Evolutionary conservation across 35 echinoderm and acorn worm genomes (phyloP).

Genomic region (Eucidaris tribuloides): DNA sequence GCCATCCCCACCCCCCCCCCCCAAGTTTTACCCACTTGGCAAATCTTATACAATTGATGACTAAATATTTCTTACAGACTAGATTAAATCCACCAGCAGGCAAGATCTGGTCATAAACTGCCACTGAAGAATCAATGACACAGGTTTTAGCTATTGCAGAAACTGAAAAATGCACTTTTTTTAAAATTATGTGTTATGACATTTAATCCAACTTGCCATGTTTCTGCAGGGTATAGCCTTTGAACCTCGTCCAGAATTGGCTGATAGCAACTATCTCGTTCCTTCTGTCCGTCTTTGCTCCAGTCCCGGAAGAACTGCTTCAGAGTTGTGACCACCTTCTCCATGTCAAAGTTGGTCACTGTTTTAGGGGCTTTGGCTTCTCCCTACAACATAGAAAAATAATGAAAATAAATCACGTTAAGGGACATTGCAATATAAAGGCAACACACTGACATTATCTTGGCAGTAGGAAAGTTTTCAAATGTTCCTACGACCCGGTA

Average conservation of each 20-base stretch:
- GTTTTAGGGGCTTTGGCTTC: neutral
- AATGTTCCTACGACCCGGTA: too few species aligned
- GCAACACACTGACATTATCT: neutral
- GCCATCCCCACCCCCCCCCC: too few species aligned
- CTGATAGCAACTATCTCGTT: slow-evolving; percentile 79
- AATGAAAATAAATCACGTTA: neutral
- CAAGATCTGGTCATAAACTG: too few species aligned
- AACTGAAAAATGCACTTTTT: too few species aligned
- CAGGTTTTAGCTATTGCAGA: too few species aligned
- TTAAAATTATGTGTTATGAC: too few species aligned
- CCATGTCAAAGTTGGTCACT: slow-evolving; percentile 76
- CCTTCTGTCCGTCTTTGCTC: slow-evolving; percentile 65
- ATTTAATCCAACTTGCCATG: slow-evolving; percentile 57
- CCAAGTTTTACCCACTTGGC: too few species aligned
- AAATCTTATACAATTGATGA: too few species aligned
- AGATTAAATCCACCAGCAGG: too few species aligned
- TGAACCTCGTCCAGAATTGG: slow-evolving; percentile 90
- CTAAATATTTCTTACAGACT: too few species aligned
- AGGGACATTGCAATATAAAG: neutral
- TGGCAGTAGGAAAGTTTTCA: neutral
- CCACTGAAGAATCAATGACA: too few species aligned
- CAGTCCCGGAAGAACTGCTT: slow-evolving; percentile 98
- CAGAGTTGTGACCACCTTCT: slow-evolving; percentile 88
- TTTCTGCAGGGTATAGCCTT: slow-evolving; percentile 22
- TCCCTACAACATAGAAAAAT: neutral